Percentiles rank a stretch among this genome's conserved stretches.
Conservation (phyloP, 2,888 invertebrate genomes). For the Deilephila elpenor region DNA sequence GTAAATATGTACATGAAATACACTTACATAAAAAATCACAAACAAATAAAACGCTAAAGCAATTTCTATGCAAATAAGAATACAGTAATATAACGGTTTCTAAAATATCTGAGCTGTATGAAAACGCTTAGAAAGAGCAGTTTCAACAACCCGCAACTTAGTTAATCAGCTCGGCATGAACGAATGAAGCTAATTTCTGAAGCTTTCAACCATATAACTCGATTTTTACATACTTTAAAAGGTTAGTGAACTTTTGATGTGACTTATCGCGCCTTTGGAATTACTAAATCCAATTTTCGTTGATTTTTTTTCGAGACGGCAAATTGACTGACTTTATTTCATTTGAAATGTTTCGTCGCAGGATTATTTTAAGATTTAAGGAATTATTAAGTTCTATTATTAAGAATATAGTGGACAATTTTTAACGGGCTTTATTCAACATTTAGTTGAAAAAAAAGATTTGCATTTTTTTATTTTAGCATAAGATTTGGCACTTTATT, state of each 20-base stretch:
- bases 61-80: not conserved
- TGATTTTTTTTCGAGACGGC: not conserved
- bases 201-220: not conserved
- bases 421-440: too few relatives aligned
- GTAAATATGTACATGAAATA: too few relatives aligned
- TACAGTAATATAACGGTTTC: not conserved
- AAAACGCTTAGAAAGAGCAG: not conserved
- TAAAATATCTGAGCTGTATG: not conserved
- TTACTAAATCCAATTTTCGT: not conserved
- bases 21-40: too few relatives aligned
- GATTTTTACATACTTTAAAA: constrained; percentile 1
- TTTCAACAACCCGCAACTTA: not conserved
- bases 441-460: too few relatives aligned
- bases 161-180: constrained; percentile 9
- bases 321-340: not conserved
- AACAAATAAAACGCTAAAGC: not conserved
- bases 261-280: constrained; percentile 2
- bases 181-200: not conserved
- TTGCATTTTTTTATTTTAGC: too few relatives aligned
- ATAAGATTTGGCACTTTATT: too few relatives aligned
- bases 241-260: not conserved
- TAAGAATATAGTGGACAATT: too few relatives aligned
- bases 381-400: too few relatives aligned
- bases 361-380: too few relatives aligned
- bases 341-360: not conserved